Evolutionary conservation across 2,888 invertebrate species (phyloP), one percentile per base, ranked within the genome.

Genomic region (Stegana nigrithorax): DNA sequence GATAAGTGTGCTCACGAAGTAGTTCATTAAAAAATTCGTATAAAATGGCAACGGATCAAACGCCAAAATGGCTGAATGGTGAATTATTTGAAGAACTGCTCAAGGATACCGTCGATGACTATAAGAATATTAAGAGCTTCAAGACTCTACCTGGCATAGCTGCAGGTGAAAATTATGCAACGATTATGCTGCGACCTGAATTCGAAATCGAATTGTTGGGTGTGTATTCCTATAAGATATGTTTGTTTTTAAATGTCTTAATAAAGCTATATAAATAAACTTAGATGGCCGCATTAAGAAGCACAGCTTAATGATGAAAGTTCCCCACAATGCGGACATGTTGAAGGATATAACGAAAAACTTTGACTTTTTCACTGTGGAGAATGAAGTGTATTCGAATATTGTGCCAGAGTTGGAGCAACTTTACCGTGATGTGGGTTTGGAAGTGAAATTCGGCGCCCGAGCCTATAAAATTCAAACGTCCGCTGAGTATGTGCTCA

Each of bases 121-220:
- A 66, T 14, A 51, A 55, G 0, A 61, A 68, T 36, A 71, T 74
- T 1, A 66, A 63, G 4, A 59, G 62, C 1, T 68, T 81, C 17
- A 71, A 64, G 21, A 32, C 65, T 12, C 45, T 17, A n/a, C 66
- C 71, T 4, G 81, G 75, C 0, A 65, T 75, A 7, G 65, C 61
- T 10, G 67, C 73, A 0, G 82, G 81, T 2, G 82, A 83, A 67
- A 82, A 83, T 55, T 83, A 78, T 66, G 68, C 74, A 8, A 74
- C 82, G 0, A 61, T 74, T 5, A 76, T 83, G 75, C 55, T 78
- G 19, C 71, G 81, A 25, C 47, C 78, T 8, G 53, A 64, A 25
- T 67, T 81, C 1, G 74, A 74, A n/a, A 45, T 81, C 4, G 70
- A 76, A 44, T n/a, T n/a, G n/a, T n/a, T n/a, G n/a, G n/a, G n/a